Evolutionary conservation across 2,797 vertebrate species (phyloP).

Genomic region (Channa striata): DNA sequence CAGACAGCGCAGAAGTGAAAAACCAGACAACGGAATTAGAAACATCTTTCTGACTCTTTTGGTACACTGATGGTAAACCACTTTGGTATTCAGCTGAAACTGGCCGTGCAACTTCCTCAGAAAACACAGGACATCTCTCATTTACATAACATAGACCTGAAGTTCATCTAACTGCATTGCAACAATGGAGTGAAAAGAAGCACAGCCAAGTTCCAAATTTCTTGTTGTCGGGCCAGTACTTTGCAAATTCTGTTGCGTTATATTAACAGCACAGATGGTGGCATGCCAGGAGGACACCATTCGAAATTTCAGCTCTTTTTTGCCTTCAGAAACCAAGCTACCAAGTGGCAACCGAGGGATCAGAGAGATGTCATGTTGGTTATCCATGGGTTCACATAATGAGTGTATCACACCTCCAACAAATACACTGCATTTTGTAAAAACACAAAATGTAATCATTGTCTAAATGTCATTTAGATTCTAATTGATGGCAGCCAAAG

Average conservation of each 20-base stretch:
- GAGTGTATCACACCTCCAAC: background rate
- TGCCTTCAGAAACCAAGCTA: slow-evolving; percentile 44
- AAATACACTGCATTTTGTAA: background rate
- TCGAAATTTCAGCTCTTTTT: slow-evolving; percentile 44
- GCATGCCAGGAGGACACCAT: slow-evolving; percentile 55
- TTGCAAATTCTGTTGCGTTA: slow-evolving; percentile 38
- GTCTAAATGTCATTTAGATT: background rate
- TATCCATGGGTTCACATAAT: background rate
- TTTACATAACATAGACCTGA: background rate
- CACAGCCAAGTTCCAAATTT: slow-evolving; percentile 19
- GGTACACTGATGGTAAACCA: background rate
- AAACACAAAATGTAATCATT: background rate
- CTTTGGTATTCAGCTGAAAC: slow-evolving; percentile 4
- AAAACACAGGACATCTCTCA: background rate
- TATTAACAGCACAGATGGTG: slow-evolving; percentile 73
- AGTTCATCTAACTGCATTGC: background rate
- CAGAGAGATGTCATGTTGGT: background rate
- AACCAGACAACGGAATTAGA: slow-evolving; percentile 28
- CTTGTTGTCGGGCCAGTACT: slow-evolving; percentile 32
- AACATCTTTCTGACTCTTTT: slow-evolving; percentile 13
- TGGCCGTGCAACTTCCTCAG: background rate
- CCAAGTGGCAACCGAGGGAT: slow-evolving; percentile 22
- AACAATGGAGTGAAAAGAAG: slow-evolving; percentile 13
- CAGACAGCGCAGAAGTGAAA: slow-evolving; percentile 29
- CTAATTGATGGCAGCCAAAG: background rate